A percentile compares a stretch with the other conserved stretches of the same genome.
These are phyloP conservation scores for Gorsachius goisagi DNA, from an alignment of 2,113 vertebrate species.

Conservation along the genomic window DNA sequence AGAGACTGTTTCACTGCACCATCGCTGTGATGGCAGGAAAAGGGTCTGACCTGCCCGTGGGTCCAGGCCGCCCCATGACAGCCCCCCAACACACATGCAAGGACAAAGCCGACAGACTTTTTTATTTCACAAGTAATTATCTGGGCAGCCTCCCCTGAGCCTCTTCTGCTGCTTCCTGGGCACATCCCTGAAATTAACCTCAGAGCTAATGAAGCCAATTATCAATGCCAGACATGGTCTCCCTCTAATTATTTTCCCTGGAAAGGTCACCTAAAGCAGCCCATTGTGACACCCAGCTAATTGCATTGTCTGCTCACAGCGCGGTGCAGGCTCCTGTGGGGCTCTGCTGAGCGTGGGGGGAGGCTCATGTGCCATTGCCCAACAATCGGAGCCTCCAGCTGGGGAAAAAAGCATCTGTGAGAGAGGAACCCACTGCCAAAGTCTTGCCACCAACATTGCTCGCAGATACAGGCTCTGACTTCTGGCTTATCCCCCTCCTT, in stretches of 20 bases:
- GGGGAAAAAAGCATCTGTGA: background rate
- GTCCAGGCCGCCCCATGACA: background rate
- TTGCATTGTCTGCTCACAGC: constrained; percentile 50
- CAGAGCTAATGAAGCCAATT: constrained; percentile 71
- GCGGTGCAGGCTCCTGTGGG: background rate
- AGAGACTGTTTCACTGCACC: background rate
- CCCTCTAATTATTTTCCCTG: constrained; percentile 66
- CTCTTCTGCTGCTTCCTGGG: constrained; percentile 8
- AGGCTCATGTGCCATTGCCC: background rate
- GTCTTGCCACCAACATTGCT: background rate
- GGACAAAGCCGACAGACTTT: background rate
- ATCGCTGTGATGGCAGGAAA: background rate
- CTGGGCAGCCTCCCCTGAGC: background rate
- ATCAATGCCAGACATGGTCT: constrained; percentile 37
- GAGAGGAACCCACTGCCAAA: constrained; percentile 6
- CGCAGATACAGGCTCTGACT: background rate
- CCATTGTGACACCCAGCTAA: constrained; percentile 13
- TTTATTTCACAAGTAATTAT: constrained; percentile 70
- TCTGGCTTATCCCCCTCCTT: background rate
- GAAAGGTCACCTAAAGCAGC: constrained; percentile 48
- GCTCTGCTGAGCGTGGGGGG: rapidly evolving
- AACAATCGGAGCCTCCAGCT: background rate
- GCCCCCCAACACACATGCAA: rapidly evolving
- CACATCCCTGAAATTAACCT: constrained; percentile 59
- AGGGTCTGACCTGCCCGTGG: rapidly evolving